Conservation (phyloP, 2,888 invertebrate species). For the Macrophya annulata region DNA sequence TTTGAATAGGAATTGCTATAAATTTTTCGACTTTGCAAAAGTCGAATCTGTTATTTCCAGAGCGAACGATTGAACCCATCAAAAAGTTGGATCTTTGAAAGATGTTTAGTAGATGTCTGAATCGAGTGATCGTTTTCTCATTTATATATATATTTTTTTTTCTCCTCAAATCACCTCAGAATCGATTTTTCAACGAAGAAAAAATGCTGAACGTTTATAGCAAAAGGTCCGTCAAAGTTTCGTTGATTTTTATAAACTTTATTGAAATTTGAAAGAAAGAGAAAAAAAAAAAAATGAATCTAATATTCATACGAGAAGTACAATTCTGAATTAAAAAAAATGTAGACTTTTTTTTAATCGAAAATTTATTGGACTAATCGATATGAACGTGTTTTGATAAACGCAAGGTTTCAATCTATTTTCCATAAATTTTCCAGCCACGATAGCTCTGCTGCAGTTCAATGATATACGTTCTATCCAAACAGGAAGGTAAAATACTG, state of each 20-base stretch:
- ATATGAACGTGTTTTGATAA: background rate
- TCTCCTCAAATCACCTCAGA: background rate
- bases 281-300: background rate
- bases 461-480: constrained; percentile 2
- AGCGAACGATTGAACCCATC: background rate
- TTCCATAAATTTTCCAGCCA: background rate
- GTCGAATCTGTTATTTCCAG: background rate
- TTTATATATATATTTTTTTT: background rate
- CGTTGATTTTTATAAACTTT: background rate
- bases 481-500: background rate
- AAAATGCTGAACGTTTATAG: background rate
- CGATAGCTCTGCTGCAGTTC: background rate
- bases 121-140: constrained; percentile 7
- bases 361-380: too few species aligned
- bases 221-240: background rate
- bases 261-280: too few species aligned
- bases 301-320: background rate
- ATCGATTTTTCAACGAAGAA: background rate
- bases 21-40: background rate
- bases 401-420: background rate
- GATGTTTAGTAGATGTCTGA: background rate
- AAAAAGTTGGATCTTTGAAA: background rate
- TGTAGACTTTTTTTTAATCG: constrained; percentile 2
- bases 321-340: background rate
- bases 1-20: background rate